These are phyloP conservation scores for Echinarachnius parma DNA, from an alignment of 53 echinoderm and acorn worm genomes.

Conservation along the genomic window DNA sequence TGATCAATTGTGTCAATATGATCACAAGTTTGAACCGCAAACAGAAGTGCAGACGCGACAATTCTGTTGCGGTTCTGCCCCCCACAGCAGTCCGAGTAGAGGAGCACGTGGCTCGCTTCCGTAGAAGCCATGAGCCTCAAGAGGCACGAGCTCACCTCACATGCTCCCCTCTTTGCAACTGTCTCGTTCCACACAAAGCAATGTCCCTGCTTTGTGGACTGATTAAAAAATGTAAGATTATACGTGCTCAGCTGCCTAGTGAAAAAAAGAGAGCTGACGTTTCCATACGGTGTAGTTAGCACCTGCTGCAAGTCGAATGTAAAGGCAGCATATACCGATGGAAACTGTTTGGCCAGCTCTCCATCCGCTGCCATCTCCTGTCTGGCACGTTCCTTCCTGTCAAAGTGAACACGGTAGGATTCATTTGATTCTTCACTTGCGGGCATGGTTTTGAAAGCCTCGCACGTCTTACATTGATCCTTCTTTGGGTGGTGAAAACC, in stretches of 20 bases:
- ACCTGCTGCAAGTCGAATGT: constrained; percentile 2
- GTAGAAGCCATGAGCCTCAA: background rate
- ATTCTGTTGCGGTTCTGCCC: constrained; percentile 8
- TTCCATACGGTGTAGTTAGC: constrained; percentile 1
- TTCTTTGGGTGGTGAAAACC: constrained; percentile 6
- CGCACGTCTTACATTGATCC: constrained; percentile 5
- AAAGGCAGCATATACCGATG: background rate
- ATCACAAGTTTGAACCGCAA: background rate
- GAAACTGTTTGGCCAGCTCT: background rate
- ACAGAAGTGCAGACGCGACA: background rate
- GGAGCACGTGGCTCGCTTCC: background rate
- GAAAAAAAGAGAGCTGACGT: background rate
- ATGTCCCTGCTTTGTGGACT: background rate
- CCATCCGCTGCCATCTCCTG: background rate
- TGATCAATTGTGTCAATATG: constrained; percentile 1
- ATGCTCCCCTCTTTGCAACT: constrained; percentile 2
- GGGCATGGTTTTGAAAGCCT: background rate
- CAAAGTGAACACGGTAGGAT: background rate
- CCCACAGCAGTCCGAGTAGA: too few relatives aligned
- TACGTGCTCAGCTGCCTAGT: background rate
- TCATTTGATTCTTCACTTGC: background rate
- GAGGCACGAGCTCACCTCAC: constrained; percentile 8
- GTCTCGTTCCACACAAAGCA: constrained; percentile 10
- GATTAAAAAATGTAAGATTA: background rate
- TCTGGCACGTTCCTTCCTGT: background rate